These are phyloP conservation scores for Electrophaes corylata DNA, from an alignment of 2,888 invertebrate species.

Conservation along the genomic window DNA sequence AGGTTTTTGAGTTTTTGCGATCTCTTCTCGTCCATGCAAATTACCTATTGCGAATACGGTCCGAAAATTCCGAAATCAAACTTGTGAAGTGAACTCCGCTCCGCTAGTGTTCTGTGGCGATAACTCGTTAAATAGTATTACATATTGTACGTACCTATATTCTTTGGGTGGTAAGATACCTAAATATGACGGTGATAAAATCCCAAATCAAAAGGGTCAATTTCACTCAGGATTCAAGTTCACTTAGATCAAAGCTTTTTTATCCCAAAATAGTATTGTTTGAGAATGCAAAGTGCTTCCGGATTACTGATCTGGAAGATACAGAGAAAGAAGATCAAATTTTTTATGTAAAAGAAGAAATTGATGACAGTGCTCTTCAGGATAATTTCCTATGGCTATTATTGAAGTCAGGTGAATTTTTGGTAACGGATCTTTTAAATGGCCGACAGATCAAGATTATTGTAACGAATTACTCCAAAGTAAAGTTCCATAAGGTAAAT, in stretches of 20 bases:
- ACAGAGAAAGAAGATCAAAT: slow-evolving; percentile 31
- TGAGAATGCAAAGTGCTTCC: slow-evolving; percentile 48
- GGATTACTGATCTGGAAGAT: slow-evolving; percentile 51
- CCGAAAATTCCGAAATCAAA: too few relatives aligned
- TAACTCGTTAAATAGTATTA: too few relatives aligned
- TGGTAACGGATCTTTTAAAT: slow-evolving; percentile 53
- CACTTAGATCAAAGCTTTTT: slow-evolving; percentile 42
- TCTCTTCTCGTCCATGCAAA: too few relatives aligned
- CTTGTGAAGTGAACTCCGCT: too few relatives aligned
- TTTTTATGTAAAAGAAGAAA: slow-evolving; percentile 52
- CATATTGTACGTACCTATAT: too few relatives aligned
- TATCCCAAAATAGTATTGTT: slow-evolving; percentile 65
- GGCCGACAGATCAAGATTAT: slow-evolving; percentile 52
- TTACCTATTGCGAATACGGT: too few relatives aligned
- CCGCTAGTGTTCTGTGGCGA: too few relatives aligned
- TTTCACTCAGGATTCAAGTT: slow-evolving; percentile 9
- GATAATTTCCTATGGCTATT: slow-evolving; percentile 64
- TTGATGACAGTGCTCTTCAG: slow-evolving; percentile 54
- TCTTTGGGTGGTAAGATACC: too few relatives aligned
- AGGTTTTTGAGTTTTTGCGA: too few relatives aligned
- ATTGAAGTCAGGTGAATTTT: slow-evolving; percentile 59
- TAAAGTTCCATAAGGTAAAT: slow-evolving; percentile 50
- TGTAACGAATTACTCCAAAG: slow-evolving; percentile 55
- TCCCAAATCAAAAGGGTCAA: slow-evolving; percentile 40
- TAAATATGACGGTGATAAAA: slow-evolving; percentile 37